phyloP scores from a whole-genome alignment of 2,113 vertebrate genomes.

The Myotis yumanensis region DNA sequence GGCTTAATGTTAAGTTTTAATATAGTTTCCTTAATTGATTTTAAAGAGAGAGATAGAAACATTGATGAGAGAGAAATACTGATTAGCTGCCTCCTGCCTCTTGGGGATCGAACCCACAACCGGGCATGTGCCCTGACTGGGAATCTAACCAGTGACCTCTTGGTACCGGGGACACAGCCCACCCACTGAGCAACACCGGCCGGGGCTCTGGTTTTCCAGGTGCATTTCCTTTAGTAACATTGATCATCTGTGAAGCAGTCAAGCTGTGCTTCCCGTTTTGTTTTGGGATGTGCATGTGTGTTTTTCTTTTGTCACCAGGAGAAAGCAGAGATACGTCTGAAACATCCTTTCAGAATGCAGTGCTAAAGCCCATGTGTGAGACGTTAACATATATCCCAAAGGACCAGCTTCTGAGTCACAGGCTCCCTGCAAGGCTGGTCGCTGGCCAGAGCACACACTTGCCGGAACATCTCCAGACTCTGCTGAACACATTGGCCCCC shows the following conservation, averaged over 20 bases:
- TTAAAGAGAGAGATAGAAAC: background rate
- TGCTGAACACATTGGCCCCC: constrained; percentile 92
- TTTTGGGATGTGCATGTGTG: background rate
- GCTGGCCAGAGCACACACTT: constrained; percentile 92
- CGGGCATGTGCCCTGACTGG: background rate
- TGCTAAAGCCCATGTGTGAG: constrained; percentile 90
- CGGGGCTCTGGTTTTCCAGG: background rate
- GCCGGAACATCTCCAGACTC: constrained; percentile 91
- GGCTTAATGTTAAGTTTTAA: background rate
- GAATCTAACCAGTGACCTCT: background rate
- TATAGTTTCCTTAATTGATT: background rate
- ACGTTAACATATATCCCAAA: constrained; percentile 89
- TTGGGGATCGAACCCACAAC: no score
- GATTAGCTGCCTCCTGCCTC: background rate
- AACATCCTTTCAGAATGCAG: constrained; percentile 82
- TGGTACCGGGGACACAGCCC: background rate
- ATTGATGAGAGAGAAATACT: background rate
- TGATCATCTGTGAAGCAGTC: background rate
- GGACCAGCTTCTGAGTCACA: constrained; percentile 90
- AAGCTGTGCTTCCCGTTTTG: background rate
- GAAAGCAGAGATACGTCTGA: constrained; percentile 82
- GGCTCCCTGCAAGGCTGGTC: constrained; percentile 88
- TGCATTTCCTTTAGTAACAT: background rate
- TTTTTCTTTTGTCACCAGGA: constrained; percentile 72
- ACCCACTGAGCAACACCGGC: background rate